Percentiles rank a stretch among this genome's conserved stretches.
Conservation (phyloP, 2,113 vertebrate species). For the Hoplias malabaricus region DNA sequence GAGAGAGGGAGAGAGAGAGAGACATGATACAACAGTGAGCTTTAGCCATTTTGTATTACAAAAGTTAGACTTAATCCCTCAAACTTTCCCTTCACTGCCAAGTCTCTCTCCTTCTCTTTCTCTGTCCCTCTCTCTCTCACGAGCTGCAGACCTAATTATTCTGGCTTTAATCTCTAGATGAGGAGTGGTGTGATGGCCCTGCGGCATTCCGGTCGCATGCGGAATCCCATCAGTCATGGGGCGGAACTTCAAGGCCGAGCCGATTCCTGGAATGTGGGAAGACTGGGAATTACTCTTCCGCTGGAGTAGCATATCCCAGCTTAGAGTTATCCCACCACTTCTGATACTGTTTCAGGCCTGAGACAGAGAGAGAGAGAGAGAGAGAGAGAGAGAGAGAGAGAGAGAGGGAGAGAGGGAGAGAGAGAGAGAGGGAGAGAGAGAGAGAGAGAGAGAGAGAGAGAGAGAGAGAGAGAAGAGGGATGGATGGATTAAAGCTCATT, state of each 20-base stretch:
- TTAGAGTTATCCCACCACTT: background rate
- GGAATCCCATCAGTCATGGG: constrained; percentile 68
- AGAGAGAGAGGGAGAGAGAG: too few relatives aligned
- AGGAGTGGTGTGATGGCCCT: constrained; percentile 51
- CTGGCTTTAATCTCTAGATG: constrained; percentile 70
- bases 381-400: background rate
- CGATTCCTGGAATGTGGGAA: constrained; percentile 38
- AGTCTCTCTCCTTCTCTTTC: background rate
- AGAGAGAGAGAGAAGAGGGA: background rate
- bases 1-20: background rate
- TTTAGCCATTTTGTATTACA: constrained; percentile 32
- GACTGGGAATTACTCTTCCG: constrained; percentile 10
- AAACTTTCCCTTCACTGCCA: constrained; percentile 60
- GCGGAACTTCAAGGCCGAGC: constrained; percentile 51
- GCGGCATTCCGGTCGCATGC: background rate
- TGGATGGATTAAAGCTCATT: too few relatives aligned
- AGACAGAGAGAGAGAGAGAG: background rate
- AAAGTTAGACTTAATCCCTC: constrained; percentile 65
- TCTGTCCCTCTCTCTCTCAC: constrained; percentile 65
- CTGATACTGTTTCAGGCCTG: background rate
- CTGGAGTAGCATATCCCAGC: background rate
- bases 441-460: background rate
- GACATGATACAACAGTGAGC: constrained; percentile 52
- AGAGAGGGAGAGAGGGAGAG: background rate
- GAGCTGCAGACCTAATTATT: constrained; percentile 70